Evolutionary conservation across 1,140 invertebrate genomes (phyloP), one percentile per base, ranked within the genome.

Genomic region (Procambarus clarkii): DNA sequence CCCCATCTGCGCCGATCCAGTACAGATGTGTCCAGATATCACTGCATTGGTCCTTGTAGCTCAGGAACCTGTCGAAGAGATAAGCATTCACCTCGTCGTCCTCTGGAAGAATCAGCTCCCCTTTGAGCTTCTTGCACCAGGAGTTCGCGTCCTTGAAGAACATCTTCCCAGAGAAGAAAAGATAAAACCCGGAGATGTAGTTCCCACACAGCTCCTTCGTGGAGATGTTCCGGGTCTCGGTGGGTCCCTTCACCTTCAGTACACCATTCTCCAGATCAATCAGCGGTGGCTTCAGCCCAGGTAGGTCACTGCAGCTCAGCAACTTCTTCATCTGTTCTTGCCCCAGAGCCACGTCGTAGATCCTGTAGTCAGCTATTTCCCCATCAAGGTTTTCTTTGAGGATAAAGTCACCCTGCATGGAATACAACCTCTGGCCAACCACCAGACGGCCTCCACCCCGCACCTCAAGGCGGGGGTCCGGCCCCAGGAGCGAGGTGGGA

Each of bases 361-460:
- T 18, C 15, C 80, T 48, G 48, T 78, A 90, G 81, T 90, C 88
- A 1, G 46, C 88, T 3, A 90, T 46, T 46, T 90, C 88, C 5
- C 88, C 88, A 45, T 90, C 88, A 24, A 90, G 54, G 44, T 46
- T 45, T 34, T 90, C 81, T 13, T 83, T 69, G 69, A 90, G 54
- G 71, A 82, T 83, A 60, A 84, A 84, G 50, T 81, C 88, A 1
- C 88, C 88, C 11, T 58, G 48, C 3, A 84, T 3, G 5, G 88
- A 83, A 50, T 90, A 90, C 3, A 90, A 54, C 64, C 77, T 90
- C 88, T 90, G 88, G 2, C 88, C 88, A n/a, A 90, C 80, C 3
- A 90, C 88, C 13, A 90, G 71, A 18, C 88, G 80, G 15, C 86
- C 86, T 2, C 86, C 86, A 21, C 58, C 77, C 7, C 48, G 77